Conservation (phyloP, 2,888 invertebrate genomes). For the Allacma fusca region DNA sequence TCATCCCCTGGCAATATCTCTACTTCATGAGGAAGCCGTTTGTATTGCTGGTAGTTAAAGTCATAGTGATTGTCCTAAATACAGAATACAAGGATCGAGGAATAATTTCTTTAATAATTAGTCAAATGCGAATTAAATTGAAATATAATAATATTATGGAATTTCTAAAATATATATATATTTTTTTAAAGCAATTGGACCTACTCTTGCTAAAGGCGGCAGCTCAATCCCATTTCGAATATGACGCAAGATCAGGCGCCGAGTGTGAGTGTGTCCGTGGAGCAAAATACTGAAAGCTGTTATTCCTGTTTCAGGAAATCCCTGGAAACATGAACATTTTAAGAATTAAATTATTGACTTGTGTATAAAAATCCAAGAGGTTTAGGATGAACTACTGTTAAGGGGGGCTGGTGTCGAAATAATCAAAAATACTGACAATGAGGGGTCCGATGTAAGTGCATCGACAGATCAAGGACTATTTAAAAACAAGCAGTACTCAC, state of each 20-base stretch:
- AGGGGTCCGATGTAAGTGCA: too few relatives aligned
- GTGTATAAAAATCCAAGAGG: too few relatives aligned
- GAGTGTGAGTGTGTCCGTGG: constrained; percentile 38
- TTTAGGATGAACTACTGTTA: too few relatives aligned
- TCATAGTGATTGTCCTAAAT: constrained; percentile 45
- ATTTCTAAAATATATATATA: too few relatives aligned
- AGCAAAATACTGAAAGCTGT: constrained; percentile 38
- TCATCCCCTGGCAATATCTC: constrained; percentile 71
- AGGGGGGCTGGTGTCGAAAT: too few relatives aligned
- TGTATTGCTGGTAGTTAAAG: constrained; percentile 47
- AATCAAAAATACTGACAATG: neutral
- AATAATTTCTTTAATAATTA: too few relatives aligned
- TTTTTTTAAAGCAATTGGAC: too few relatives aligned
- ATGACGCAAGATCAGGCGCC: constrained; percentile 33
- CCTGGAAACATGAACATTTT: constrained; percentile 22
- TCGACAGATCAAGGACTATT: too few relatives aligned
- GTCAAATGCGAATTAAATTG: too few relatives aligned
- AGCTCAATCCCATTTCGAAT: constrained; percentile 45
- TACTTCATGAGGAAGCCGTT: constrained; percentile 27
- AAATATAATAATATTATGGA: too few relatives aligned
- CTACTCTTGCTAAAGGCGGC: constrained; percentile 28
- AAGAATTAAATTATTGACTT: too few relatives aligned
- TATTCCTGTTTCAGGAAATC: constrained; percentile 42
- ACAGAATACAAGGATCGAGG: too few relatives aligned
- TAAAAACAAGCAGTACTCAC: constrained; percentile 68